Evolutionary conservation across 1,140 invertebrate species (phyloP), one percentile per base, ranked within the genome.

Genomic region (Agrypnia vestita): DNA sequence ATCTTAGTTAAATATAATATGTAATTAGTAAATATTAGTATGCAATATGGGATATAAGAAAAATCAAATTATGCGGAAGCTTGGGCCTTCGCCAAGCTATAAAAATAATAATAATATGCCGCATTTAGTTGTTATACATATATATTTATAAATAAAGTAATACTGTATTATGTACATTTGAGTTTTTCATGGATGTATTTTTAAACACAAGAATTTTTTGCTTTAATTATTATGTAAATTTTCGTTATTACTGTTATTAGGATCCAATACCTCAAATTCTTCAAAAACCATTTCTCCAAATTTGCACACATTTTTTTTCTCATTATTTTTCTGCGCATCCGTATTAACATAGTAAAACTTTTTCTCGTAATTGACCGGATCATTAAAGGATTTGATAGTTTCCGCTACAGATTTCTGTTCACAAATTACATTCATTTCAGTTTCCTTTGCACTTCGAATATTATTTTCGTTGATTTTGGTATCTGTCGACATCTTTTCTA

Each of bases 221-320:
- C 25, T 35, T 35, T 35, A 3, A 6, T 35, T 35, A 35, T 6
- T 35, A 6, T 35, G 25, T 35, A 3, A 35, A 35, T 6, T 3
- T 35, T 35, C 25, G 25, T 3, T 35, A 35, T 35, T 51, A 12
- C 1, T n/a, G n/a, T n/a, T 21, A 51, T 74, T 74, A 56, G 71
- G 86, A 84, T 92, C 92, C 83, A 92, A 86, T 53, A 96, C 92
- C 88, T 95, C 94, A 81, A 95, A 96, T 79, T 94, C 93, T 86
- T 96, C 94, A 79, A 96, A 96, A 84, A 95, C 94, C 91, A 96
- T 96, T 81, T 95, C 94, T 8, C 93, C 93, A 84, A 93, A 93
- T 84, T 94, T 93, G 69, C 90, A 91, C 4, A 85, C 84, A 81
- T 86, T 87, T 72, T 88, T 82, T 78, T 79, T 80, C 43, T 78